phyloP scores from a whole-genome alignment of 2,797 vertebrate genomes.

The Leptatherina wallacei region DNA sequence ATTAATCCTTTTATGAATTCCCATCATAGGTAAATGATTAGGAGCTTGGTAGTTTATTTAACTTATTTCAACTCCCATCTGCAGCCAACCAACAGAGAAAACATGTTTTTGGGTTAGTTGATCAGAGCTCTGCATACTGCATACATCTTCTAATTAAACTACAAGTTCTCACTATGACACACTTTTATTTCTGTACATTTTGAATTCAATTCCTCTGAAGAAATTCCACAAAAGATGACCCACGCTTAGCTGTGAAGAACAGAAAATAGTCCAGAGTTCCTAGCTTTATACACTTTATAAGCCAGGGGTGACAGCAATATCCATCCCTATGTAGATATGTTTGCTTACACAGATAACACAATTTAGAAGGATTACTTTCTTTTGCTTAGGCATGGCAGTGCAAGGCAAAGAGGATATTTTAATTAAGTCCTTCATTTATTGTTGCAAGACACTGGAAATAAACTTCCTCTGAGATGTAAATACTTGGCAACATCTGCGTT shows the following conservation, averaged over 20 bases:
- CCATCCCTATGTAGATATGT: constrained; percentile 45
- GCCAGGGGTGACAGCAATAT: constrained; percentile 49
- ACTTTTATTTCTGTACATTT: constrained; percentile 29
- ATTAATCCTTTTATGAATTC: constrained; percentile 48
- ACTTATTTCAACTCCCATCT: constrained; percentile 39
- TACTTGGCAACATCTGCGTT: constrained; percentile 35
- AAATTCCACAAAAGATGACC: constrained; percentile 42
- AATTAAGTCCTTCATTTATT: constrained; percentile 78
- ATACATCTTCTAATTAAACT: constrained; percentile 29
- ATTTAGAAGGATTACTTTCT: constrained; percentile 62
- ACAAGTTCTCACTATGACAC: constrained; percentile 29
- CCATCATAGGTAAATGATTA: constrained; percentile 59
- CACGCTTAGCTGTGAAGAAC: constrained; percentile 47
- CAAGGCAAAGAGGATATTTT: constrained; percentile 50
- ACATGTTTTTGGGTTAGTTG: constrained; percentile 28
- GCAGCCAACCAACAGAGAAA: constrained; percentile 33
- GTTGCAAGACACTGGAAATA: constrained; percentile 67
- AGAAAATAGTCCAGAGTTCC: constrained; percentile 45
- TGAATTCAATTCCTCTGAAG: constrained; percentile 22
- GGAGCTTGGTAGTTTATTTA: constrained; percentile 61
- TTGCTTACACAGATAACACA: constrained; percentile 68
- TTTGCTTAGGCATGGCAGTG: constrained; percentile 33
- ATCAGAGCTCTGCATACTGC: constrained; percentile 24
- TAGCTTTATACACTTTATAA: constrained; percentile 38
- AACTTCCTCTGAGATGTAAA: constrained; percentile 52